Evolutionary conservation across 23 tunicate species (phyloP).

Genomic region (Halocynthia roretzi): DNA sequence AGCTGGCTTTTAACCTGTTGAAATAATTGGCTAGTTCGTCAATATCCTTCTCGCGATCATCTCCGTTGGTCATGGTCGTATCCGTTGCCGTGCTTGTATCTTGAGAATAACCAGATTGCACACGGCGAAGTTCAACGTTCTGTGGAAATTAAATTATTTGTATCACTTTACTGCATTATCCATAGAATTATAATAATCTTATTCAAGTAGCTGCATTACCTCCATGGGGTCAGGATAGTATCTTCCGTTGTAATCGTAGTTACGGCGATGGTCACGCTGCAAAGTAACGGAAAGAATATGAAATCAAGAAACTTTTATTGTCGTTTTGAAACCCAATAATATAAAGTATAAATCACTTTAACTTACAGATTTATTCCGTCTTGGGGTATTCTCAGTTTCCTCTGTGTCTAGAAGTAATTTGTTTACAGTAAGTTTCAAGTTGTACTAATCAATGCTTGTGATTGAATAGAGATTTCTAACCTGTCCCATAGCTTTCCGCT

Average conservation of each 20-base stretch:
- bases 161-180: neutral
- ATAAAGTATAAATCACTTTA: neutral
- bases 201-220: slow-evolving; percentile 21
- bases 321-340: neutral
- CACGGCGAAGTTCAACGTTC: slow-evolving; percentile 77
- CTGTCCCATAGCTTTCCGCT: slow-evolving; percentile 83
- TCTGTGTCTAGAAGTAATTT: slow-evolving; percentile 13
- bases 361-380: slow-evolving; percentile 16
- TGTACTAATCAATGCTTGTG: too few species aligned
- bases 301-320: neutral
- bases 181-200: neutral
- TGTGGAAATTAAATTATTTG: neutral
- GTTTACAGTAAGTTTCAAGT: neutral
- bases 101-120: slow-evolving; percentile 63
- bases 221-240: slow-evolving; percentile 65
- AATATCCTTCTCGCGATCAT: slow-evolving; percentile 43
- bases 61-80: slow-evolving; percentile 74
- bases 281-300: neutral
- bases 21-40: slow-evolving; percentile 80
- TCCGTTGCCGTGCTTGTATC: slow-evolving; percentile 43
- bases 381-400: slow-evolving; percentile 9
- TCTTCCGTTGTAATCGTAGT: slow-evolving; percentile 13
- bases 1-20: slow-evolving; percentile 43
- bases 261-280: slow-evolving; percentile 16
- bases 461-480: too few species aligned